Base-by-base conservation (phyloP, 2,113 vertebrate species). In the Patagioenas fasciata region DNA sequence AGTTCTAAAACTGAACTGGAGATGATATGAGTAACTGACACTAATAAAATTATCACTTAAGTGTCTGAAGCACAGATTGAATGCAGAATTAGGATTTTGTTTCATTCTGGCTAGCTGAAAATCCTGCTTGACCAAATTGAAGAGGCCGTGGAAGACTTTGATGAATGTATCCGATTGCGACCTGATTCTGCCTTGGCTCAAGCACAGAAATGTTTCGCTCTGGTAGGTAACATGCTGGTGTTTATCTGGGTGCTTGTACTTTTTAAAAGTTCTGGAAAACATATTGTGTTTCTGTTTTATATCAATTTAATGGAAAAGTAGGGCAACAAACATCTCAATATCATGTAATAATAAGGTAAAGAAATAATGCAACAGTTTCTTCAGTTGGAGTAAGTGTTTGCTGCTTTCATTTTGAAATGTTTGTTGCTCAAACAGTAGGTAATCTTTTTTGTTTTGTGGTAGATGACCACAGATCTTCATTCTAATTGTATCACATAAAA, bases 91-190 rank as follows among this genome's bases (percentile, higher is more conserved):
- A 93, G 80, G 69, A 66, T 91, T 91, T 48, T 94, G 31, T 93
- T 93, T 96, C 40, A 56, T 95, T 97, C 80, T 81, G 74, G 61
- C 70, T 96, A 99, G 99, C 97, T 99, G 96, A 99, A 99, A 98
- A 99, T 99, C 96, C 97, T 99, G 69, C 98, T 99, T 91, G 99
- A 99, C 98, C 99, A 99, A 97, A 99, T 99, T 84, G 99, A 99
- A 84, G 99, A 99, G 95, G 99, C 99, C 15, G 99, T 99, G 62
- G 98, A 98, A 82, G 99, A 99, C 96, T 99, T 99, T 94, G 99
- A 99, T 97, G 98, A 99, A 97, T 99, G 99, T 97, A 99, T 99
- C 96, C 95, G 98, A 65, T 98, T 99, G 94, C 98, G 99, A 85
- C 99, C 99, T 0, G 99, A 99, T 97, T 99, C 99, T 67, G 99